These are phyloP conservation scores for Mormoops blainvillei DNA, from an alignment of 2,113 vertebrate genomes.

Conservation along the genomic window DNA sequence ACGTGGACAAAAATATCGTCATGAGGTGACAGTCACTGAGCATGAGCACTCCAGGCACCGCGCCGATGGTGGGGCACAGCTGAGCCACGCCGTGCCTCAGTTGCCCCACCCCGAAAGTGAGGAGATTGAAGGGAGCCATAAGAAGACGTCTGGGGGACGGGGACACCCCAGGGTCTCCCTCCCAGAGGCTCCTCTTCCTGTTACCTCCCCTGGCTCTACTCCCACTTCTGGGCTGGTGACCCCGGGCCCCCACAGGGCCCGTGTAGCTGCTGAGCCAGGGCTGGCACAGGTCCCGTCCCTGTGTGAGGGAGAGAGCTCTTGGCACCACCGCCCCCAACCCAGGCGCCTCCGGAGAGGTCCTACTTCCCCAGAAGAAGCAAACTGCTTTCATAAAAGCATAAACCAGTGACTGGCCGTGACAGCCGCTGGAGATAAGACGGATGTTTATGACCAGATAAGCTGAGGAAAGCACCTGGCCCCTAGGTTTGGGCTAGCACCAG, in stretches of 20 bases:
- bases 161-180: too few relatives aligned
- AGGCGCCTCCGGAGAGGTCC: slow-evolving; percentile 47
- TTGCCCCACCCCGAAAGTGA: neutral
- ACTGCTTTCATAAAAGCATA: slow-evolving; percentile 69
- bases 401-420: slow-evolving; percentile 78
- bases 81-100: neutral
- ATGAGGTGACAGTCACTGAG: rapidly evolving
- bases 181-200: too few relatives aligned
- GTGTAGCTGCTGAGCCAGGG: neutral
- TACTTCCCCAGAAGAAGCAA: slow-evolving; percentile 52
- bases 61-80: rapidly evolving
- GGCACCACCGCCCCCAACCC: too few relatives aligned
- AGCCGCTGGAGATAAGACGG: slow-evolving; percentile 74
- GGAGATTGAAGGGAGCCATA: rapidly evolving
- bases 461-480: neutral
- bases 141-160: neutral
- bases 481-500: neutral
- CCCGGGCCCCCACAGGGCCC: neutral
- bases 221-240: rapidly evolving
- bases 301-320: too few relatives aligned
- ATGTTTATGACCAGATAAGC: slow-evolving; percentile 56
- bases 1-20: rapidly evolving
- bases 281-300: neutral
- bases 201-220: neutral
- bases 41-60: rapidly evolving